These are phyloP conservation scores for Cantharis nigra DNA, from an alignment of 2,888 invertebrate genomes.

Conservation along the genomic window DNA sequence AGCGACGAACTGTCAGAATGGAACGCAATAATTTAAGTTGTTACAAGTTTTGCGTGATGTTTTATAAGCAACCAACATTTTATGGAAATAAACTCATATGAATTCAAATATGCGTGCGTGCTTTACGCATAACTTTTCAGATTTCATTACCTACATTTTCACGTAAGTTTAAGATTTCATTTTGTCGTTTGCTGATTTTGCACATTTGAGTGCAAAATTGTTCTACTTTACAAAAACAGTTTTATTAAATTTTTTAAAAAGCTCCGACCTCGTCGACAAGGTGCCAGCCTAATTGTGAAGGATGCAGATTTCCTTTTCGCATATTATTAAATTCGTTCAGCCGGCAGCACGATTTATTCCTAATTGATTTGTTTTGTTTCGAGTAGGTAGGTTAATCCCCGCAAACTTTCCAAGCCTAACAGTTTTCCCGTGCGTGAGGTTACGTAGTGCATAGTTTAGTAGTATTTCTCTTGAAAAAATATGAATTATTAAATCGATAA, in stretches of 20 bases:
- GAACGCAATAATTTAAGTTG: constrained; percentile 21
- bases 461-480: constrained; percentile 15
- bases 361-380: constrained; percentile 5
- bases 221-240: constrained; percentile 9
- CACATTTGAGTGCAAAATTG: constrained; percentile 19
- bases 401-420: not conserved
- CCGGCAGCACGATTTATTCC: not conserved
- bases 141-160: constrained; percentile 31
- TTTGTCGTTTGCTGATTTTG: constrained; percentile 16
- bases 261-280: not conserved
- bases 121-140: constrained; percentile 31
- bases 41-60: constrained; percentile 26
- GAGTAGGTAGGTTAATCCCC: constrained; percentile 6
- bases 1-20: constrained; percentile 10
- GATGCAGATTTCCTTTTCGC: not conserved
- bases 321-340: not conserved
- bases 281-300: not conserved
- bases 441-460: constrained; percentile 12
- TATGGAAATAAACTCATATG: constrained; percentile 30
- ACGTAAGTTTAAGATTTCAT: constrained; percentile 29
- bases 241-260: constrained; percentile 4
- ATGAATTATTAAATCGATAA: constrained; percentile 15
- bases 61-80: constrained; percentile 21
- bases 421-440: constrained; percentile 14
- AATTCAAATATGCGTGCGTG: constrained; percentile 29